Evolutionary conservation across 1,140 invertebrate species (phyloP), one percentile per base, ranked within the genome.

Genomic region (Yoshiicerus persimilis): DNA sequence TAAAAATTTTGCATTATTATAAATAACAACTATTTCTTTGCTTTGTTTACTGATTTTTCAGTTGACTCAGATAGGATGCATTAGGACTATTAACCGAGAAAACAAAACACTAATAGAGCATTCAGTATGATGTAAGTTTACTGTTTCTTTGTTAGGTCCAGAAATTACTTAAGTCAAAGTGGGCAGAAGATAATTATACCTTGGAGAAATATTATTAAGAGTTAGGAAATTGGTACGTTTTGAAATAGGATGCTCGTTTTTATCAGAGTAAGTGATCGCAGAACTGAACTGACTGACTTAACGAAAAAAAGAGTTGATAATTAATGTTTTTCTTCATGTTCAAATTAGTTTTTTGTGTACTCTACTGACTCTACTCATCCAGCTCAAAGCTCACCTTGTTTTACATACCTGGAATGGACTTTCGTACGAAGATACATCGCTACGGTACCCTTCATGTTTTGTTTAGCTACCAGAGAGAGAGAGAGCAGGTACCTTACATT

Each of bases 281-380:
- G 83, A 56, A 87, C 75, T 80, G 66, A 30, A 32, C 25, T 70
- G 66, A 70, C 25, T 70, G 66, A 70, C 62, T 64, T 11, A 25
- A 80, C 11, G 23, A 87, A 84, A 84, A 87, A 87, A 84, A n/a
- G n/a, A 36, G 30, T 84, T 84, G 80, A 87, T 87, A 87, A 87
- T 87, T 87, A 87, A 87, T 87, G 87, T 87, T 87, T 87, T 87
- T 87, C 77, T 87, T 87, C 87, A 84, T 87, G 87, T 87, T 87
- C 87, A 87, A 87, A 84, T 87, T 87, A 87, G 87, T 77, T 87
- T 87, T 87, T 87, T 87, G 70, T 64, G 32, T 56, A 80, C 75
- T 80, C 34, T 80, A 80, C 32, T 80, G 27, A 36, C 20, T 36
- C 34, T 36, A 66, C 64, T 56, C 20, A 70, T 16, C 30, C 27